Base-by-base conservation (phyloP, 2,113 vertebrate species). In the Ceyx margarethae region DNA sequence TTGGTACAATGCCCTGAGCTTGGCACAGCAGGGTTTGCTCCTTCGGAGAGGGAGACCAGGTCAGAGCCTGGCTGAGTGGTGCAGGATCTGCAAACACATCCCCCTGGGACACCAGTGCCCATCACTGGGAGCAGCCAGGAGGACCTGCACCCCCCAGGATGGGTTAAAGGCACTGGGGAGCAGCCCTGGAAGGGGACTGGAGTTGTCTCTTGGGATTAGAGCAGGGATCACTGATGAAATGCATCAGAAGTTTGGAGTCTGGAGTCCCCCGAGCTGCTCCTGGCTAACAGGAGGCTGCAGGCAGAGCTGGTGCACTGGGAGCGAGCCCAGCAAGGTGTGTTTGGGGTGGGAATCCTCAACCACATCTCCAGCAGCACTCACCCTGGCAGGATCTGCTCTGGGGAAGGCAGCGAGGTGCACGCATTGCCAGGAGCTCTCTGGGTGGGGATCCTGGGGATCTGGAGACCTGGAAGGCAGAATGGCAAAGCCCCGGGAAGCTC, bases 271-370 rank as follows among this genome's bases (percentile, higher is more conserved):
- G 43, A 81, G 69, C 45, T 73, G 48, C 48, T 33, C 21, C 6
- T 13, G 9, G 43, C 35, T 45, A 8, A 62, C 0, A 60, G 60
- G 67, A 69, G 37, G 37, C 85, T 89, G 66, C 5, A 28, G 66
- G 73, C 43, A 56, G 76, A 31, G 68, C 65, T 75, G 72, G 71
- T 51, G 74, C 71, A 8, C 54, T 22, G 89, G 78, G 72, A 73
- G 18, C 0, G 1, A 85, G 71, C 81, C 92, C 75, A 85, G 68
- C 35, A 56, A 31, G 0, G 0, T 10, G 42, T 4, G 3, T 35
- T 57, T 81, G 69, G 69, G 64, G 79, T 69, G 68, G 71, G 87
- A 76, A 93, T 65, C 89, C 84, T 85, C 35, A 89, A 51, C 48
- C 72, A 11, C 56, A 7, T 60, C 76, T 56, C 64, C 60, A 73